Percentiles rank a stretch among this genome's conserved stretches.
Evolutionary conservation across 1,140 invertebrate genomes (phyloP).

Genomic region (Adelges cooleyi): DNA sequence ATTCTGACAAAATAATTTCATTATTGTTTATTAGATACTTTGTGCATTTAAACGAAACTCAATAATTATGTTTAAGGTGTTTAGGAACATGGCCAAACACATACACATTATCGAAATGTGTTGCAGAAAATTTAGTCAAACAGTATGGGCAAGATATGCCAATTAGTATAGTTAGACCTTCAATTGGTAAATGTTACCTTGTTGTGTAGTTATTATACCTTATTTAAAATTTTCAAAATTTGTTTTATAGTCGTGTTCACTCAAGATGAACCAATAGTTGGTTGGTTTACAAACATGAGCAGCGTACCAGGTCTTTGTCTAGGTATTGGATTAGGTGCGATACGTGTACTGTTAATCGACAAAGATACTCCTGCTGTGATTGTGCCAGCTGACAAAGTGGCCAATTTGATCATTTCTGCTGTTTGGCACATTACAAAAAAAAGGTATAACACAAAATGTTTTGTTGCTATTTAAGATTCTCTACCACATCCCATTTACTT

Average conservation of each 20-base stretch:
- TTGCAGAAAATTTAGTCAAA: constrained; percentile 45
- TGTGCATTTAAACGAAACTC: too few relatives aligned
- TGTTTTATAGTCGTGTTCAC: neutral
- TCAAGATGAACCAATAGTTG: neutral
- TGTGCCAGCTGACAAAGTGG: neutral
- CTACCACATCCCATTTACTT: too few relatives aligned
- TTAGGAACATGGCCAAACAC: constrained; percentile 5
- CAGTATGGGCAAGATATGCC: constrained; percentile 48
- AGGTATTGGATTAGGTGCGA: neutral
- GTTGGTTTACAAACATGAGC: neutral
- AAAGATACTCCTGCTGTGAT: neutral
- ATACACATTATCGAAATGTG: neutral
- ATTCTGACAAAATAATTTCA: too few relatives aligned
- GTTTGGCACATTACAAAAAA: neutral
- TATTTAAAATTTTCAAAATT: neutral
- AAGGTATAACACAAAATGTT: too few relatives aligned
- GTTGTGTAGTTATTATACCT: too few relatives aligned
- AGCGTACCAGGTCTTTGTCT: neutral
- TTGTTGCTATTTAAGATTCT: too few relatives aligned
- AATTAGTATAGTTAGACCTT: constrained; percentile 61
- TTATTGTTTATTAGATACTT: too few relatives aligned
- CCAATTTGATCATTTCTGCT: constrained; percentile 4
- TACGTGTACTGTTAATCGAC: neutral
- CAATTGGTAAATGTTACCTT: constrained; percentile 46
- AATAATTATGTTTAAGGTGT: neutral